Base-by-base conservation (phyloP, 2,113 vertebrate species). In the Oreochromis tanganicae region DNA sequence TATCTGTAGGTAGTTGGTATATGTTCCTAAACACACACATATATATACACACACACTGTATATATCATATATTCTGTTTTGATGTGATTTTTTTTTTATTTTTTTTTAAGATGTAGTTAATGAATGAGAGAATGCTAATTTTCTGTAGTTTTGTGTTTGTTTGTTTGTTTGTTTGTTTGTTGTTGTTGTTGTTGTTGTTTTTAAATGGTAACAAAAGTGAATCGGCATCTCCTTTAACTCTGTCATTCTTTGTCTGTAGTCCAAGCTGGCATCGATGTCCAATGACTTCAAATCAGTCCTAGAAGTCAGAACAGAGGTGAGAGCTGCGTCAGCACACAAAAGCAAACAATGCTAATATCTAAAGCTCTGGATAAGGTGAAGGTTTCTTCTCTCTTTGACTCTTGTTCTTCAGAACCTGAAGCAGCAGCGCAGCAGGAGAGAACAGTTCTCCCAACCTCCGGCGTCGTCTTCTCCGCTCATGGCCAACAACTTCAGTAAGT, bases 211-310 rank as follows among this genome's bases (percentile, higher is more conserved):
- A 41, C 8, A 79, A 5, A 55, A 81, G 57, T 59, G 55, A 59
- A 6, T 19, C 3, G 0, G 5, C 55, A 4, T 24, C 27, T 59
- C 27, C 10, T n/a, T n/a, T 78, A 46, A 59, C 24, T 29, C 29
- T 34, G 19, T 24, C n/a, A 5, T 29, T 21, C 56, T 50, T 38
- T 84, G 9, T 16, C 43, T 6, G 75, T 94, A 99, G 98, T 99
- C 98, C 8, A 98, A 98, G 93, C 90, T 99, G 92, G 98, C 98
- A 9, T 97, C 97, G 3, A 99, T 99, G 97, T 99, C 98, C 81
- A 99, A 98, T 66, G 97, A 98, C 94, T 99, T 99, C 94, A 99
- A 99, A 90, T 98, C 98, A 1, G 98, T 99, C 79, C 93, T 99
- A 80, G 98, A 99, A 96, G 98, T 99, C 83, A 96, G 98, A 95